These are phyloP conservation scores for Callaeas wilsoni DNA, from an alignment of 2,113 vertebrate genomes.

Conservation along the genomic window DNA sequence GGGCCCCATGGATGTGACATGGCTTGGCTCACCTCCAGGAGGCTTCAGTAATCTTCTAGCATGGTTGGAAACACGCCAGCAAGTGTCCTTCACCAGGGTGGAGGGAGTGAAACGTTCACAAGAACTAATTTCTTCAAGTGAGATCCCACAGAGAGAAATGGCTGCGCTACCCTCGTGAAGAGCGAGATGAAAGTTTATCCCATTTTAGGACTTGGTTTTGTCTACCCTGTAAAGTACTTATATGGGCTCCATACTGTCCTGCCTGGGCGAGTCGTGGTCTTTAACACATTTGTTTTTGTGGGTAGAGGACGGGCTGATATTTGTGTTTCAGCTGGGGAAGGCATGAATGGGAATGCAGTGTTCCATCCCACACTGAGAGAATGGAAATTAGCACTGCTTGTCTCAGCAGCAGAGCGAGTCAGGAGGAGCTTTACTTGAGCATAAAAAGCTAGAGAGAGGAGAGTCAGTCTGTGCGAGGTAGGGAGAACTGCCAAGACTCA, in stretches of 20 bases:
- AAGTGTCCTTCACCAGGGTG: slow-evolving; percentile 31
- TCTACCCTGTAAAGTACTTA: neutral
- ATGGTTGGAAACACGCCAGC: slow-evolving; percentile 22
- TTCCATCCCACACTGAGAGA: neutral
- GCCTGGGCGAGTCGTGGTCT: neutral
- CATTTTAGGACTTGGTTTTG: neutral
- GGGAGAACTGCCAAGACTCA: slow-evolving; percentile 55
- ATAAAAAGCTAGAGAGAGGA: neutral
- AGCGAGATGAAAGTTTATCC: neutral
- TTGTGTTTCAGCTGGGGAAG: neutral
- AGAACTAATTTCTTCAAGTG: neutral
- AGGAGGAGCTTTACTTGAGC: neutral
- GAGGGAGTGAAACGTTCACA: neutral
- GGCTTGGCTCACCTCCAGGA: slow-evolving; percentile 68
- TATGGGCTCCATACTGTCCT: neutral
- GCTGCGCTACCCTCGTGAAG: neutral
- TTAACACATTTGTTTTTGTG: neutral
- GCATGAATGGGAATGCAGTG: neutral
- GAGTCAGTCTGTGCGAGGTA: neutral
- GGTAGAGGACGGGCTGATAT: neutral
- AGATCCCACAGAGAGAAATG: neutral
- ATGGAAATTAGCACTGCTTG: neutral
- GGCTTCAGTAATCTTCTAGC: slow-evolving; percentile 67
- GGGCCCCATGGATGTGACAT: slow-evolving; percentile 58
- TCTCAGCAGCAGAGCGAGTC: neutral